Evolutionary conservation across 2,113 vertebrate genomes (phyloP), one percentile per base, ranked within the genome.

Genomic region (Malurus alboscapulatus): DNA sequence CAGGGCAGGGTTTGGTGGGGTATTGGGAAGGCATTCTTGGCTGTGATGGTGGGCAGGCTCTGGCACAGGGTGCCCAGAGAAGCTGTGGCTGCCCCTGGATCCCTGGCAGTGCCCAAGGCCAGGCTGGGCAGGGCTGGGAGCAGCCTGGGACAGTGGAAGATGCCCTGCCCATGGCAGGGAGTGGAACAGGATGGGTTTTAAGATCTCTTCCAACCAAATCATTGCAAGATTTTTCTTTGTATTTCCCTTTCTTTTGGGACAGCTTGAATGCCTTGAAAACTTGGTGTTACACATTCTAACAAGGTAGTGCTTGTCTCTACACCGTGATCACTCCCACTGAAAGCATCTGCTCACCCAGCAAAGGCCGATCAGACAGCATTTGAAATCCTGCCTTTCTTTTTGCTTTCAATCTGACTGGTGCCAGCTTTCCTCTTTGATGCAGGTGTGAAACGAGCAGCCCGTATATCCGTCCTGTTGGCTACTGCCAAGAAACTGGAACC

Each of bases 361-460:
- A 68, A 87, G 62, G 66, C 44, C 1, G 36, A 53, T 53, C 69
- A 88, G 91, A 15, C 77, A 79, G 65, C 42, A 20, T 57, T 88
- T 83, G 77, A 92, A 85, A 92, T 85, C 18, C 66, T 95, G 19
- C 57, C 81, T 91, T 88, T 63, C 62, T 55, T 91, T 71, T 66
- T 55, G 40, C 88, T 72, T 73, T 50, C 24, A 72, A 66, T 92
- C 32, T 92, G 80, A 77, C 87, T 85, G 58, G 50, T 94, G 95
- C 89, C 87, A 92, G 62, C 67, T 93, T 91, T 92, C 61, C 51
- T 67, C 83, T 93, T 79, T 76, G 87, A 51, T 95, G 47, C 96
- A 99, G 98, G 98, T 99, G 99, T 96, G 99, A 99, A 79, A 97
- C 98, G 8, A 99, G 98, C 97, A 99, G 98, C 96, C 98, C 98